phyloP scores from a whole-genome alignment of 2,888 invertebrate species.

The Boloria euphrosyne region DNA sequence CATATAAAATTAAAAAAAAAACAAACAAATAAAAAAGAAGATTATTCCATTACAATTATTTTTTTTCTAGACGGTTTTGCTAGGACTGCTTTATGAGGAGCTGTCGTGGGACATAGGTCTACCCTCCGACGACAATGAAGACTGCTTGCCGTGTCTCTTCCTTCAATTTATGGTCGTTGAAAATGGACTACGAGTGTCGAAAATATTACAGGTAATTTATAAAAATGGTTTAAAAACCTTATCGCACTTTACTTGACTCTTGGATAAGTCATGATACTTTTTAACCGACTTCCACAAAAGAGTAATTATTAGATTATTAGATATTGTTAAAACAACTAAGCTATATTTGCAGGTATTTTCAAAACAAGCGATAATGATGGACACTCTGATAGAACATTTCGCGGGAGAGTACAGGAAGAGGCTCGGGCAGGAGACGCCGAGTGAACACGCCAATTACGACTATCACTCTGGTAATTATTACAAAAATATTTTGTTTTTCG shows the following conservation, averaged over 20 bases:
- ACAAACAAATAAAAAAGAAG: too few species aligned
- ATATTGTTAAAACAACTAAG: not conserved
- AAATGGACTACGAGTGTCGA: slow-evolving; percentile 89
- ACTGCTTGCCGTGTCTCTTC: slow-evolving; percentile 95
- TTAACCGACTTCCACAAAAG: too few species aligned
- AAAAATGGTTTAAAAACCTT: too few species aligned
- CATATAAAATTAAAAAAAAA: too few species aligned
- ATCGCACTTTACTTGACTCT: too few species aligned
- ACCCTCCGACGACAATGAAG: slow-evolving; percentile 91
- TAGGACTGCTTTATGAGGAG: slow-evolving; percentile 94
- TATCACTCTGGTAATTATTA: slow-evolving; percentile 65
- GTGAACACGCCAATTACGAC: slow-evolving; percentile 75
- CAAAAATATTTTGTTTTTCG: not conserved
- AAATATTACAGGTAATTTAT: slow-evolving; percentile 86
- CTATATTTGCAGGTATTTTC: slow-evolving; percentile 81
- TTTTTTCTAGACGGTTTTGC: slow-evolving; percentile 86
- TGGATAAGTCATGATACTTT: too few species aligned
- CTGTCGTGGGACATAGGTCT: slow-evolving; percentile 96
- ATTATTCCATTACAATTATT: too few species aligned
- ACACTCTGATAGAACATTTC: slow-evolving; percentile 91
- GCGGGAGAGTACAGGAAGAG: slow-evolving; percentile 88
- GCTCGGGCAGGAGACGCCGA: slow-evolving; percentile 77
- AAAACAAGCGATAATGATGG: slow-evolving; percentile 92
- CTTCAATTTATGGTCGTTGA: slow-evolving; percentile 93
- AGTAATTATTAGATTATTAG: too few species aligned